Evolutionary conservation across 2,888 invertebrate species (phyloP), one percentile per base, ranked within the genome.

Genomic region (Athripsodes cinereus): DNA sequence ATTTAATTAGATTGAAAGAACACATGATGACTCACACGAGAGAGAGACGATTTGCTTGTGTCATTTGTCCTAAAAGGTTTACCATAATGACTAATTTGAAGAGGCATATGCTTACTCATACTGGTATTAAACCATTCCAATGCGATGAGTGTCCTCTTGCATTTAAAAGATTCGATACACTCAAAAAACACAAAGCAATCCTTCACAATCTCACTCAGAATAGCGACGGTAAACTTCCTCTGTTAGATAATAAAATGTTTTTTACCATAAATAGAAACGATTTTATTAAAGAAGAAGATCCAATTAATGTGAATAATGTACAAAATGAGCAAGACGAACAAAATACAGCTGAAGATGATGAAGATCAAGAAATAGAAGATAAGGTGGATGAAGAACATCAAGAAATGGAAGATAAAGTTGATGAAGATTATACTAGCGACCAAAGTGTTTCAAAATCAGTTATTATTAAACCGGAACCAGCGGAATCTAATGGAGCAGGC

Each of bases 171-270:
- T 34, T 34, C 10, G 35, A 35, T 11, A 34, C 51, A 11, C 47
- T 57, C 11, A 57, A 57, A 20, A 44, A 47, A 16, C 57, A 57
- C 22, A 57, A 57, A 18, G 20, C 52, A 52, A 65, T 0, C 78
- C 78, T 65, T 10, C 26, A n/a, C n/a, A n/a, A n/a, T n/a, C n/a
- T n/a, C n/a, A n/a, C n/a, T n/a, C n/a, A n/a, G n/a, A n/a, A n/a
- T n/a, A n/a, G n/a, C n/a, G n/a, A n/a, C n/a, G n/a, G n/a, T n/a
- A n/a, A n/a, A n/a, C n/a, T n/a, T n/a, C n/a, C n/a, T n/a, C n/a
- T n/a, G n/a, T n/a, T n/a, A n/a, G n/a, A n/a, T n/a, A n/a, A n/a
- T n/a, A n/a, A n/a, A n/a, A n/a, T n/a, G n/a, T n/a, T n/a, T n/a
- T n/a, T n/a, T n/a, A n/a, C n/a, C n/a, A n/a, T n/a, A n/a, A n/a